A percentile compares a stretch with the other conserved stretches of the same genome.
These are phyloP conservation scores for Anagyrus pseudococci DNA, from an alignment of 2,888 invertebrate species.

Conservation along the genomic window DNA sequence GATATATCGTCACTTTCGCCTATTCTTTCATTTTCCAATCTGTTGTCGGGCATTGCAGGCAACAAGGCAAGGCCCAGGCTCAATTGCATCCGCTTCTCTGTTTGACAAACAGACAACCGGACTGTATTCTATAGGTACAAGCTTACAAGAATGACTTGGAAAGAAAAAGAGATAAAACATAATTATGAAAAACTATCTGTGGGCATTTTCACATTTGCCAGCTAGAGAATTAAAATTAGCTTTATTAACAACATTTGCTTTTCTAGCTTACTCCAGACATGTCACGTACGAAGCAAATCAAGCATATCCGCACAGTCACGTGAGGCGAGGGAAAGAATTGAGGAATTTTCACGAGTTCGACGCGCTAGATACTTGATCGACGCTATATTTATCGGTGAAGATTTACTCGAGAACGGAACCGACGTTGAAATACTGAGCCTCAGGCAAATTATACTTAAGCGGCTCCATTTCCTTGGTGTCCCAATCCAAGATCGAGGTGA, in stretches of 20 bases:
- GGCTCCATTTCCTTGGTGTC: constrained; percentile 65
- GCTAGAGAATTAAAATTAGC: background rate
- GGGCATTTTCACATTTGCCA: too few species aligned
- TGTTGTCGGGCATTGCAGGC: too few species aligned
- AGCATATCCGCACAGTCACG: constrained; percentile 47
- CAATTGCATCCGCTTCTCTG: too few species aligned
- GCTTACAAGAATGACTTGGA: too few species aligned
- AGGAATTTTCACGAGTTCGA: constrained; percentile 52
- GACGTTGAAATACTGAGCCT: constrained; percentile 77
- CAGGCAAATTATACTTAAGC: constrained; percentile 69
- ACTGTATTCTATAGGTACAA: too few species aligned
- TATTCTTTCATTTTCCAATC: too few species aligned
- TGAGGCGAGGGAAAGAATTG: constrained; percentile 53
- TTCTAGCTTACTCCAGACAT: constrained; percentile 25
- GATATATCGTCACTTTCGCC: too few species aligned
- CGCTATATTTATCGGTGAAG: constrained; percentile 55
- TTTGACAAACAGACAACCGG: too few species aligned
- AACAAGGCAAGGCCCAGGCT: too few species aligned
- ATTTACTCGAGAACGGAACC: constrained; percentile 70
- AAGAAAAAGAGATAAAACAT: too few species aligned
- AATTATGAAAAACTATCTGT: too few species aligned
- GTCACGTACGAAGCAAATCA: constrained; percentile 40
- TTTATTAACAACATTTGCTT: constrained; percentile 16
- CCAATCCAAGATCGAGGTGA: constrained; percentile 32
- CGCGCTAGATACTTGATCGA: constrained; percentile 53